phyloP scores from a whole-genome alignment of 2,888 invertebrate genomes.

The Oscheius sp. region DNA sequence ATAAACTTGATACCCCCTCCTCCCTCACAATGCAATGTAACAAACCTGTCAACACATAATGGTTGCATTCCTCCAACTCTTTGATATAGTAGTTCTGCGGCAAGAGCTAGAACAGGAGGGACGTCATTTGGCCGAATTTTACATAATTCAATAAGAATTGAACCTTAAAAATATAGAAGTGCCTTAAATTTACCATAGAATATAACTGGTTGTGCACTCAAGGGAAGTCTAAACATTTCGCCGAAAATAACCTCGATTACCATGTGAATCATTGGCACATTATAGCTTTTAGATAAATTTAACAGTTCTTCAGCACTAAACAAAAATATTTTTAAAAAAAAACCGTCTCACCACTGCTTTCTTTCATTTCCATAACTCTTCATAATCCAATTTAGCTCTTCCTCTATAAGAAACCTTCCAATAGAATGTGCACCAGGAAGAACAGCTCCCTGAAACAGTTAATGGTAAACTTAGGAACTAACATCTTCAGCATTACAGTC shows the following conservation, averaged over 20 bases:
- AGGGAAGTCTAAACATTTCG: slow-evolving; percentile 90
- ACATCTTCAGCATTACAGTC: slow-evolving; percentile 86
- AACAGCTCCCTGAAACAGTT: slow-evolving; percentile 71
- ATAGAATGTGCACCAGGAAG: slow-evolving; percentile 96
- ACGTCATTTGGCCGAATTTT: slow-evolving; percentile 94
- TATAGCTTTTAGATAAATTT: slow-evolving; percentile 83
- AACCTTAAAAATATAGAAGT: slow-evolving; percentile 78
- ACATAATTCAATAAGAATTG: slow-evolving; percentile 90
- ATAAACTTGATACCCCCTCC: background rate
- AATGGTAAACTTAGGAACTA: slow-evolving; percentile 9
- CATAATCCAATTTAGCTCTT: slow-evolving; percentile 91
- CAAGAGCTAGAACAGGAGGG: slow-evolving; percentile 92
- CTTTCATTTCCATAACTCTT: slow-evolving; percentile 86
- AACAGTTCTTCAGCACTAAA: slow-evolving; percentile 85
- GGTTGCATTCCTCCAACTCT: slow-evolving; percentile 96
- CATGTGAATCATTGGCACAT: slow-evolving; percentile 95
- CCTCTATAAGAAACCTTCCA: slow-evolving; percentile 95
- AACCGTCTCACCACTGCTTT: slow-evolving; percentile 82
- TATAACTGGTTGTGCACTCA: slow-evolving; percentile 78
- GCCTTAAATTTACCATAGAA: slow-evolving; percentile 39
- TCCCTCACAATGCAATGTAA: background rate
- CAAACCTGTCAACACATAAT: slow-evolving; percentile 87
- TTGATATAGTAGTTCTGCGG: slow-evolving; percentile 94
- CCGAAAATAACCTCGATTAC: slow-evolving; percentile 87
- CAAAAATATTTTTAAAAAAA: background rate